Evolutionary conservation across 2,797 vertebrate genomes (phyloP), one percentile per base, ranked within the genome.

Genomic region (Artibeus lituratus): DNA sequence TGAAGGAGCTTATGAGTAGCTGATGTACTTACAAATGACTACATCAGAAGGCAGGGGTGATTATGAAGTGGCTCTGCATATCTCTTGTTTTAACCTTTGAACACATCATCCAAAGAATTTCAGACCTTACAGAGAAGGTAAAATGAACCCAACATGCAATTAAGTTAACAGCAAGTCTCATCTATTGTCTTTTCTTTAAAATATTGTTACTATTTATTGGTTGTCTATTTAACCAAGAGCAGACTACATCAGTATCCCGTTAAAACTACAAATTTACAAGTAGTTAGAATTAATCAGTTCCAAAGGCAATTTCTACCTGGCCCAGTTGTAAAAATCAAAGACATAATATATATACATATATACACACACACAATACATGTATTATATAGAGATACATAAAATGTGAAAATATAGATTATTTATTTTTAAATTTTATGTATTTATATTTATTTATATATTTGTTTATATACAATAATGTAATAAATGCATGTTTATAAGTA

Each of bases 301-400:
- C 16, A 90, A 82, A 86, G 51, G 32, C 39, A 72, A n/a, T 89
- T 80, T 62, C 53, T 82, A 84, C 37, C 32, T 72, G 49, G 55
- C 10, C 19, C 37, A 94, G 49, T 77, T 97, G 32, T 94, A 77
- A 96, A 96, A 87, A 87, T 70, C 47, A 89, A 90, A 86, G 26
- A 3, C 10, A 29, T 10, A 24, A 72, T 78, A 8, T 11, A 12
- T 18, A 39, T 2, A 37, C 10, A 76, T 3, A 21, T 26, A 42
- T 11, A 47, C 26, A 90, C 57, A 47, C 22, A 59, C 16, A 47
- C 2, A 7, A 49, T n/a, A 67, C 6, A 35, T 47, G 44, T 55
- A 47, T 12, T 67, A 62, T 67, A 53, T 37, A 51, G 42, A 47
- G 47, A 22, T 53, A 53, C 10, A 35, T 53, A 53, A 29, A 62